A percentile compares a stretch with the other conserved stretches of the same genome.
Evolutionary conservation across 37 sponge, comb jelly and placozoan genomes (phyloP).

Genomic region (Ephydatia muelleri): DNA sequence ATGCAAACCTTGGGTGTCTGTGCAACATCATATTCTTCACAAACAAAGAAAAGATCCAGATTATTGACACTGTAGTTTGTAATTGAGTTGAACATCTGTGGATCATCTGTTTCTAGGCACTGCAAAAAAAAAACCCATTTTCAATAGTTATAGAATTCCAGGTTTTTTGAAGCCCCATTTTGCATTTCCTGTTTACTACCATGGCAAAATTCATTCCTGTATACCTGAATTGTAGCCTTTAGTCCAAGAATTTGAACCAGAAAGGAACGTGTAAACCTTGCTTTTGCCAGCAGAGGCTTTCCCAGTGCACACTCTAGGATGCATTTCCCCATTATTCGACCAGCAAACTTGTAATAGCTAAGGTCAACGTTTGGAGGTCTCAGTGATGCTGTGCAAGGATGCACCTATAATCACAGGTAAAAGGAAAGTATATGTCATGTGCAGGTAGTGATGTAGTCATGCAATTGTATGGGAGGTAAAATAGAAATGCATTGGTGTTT

Average conservation of each 20-base stretch:
- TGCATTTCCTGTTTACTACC: too few relatives aligned
- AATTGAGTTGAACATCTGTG: background rate
- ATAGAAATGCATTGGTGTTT: too few relatives aligned
- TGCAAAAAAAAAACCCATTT: background rate
- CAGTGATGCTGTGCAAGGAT: constrained; percentile 43
- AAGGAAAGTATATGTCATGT: too few relatives aligned
- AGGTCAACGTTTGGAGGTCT: constrained; percentile 37
- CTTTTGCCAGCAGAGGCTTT: constrained; percentile 74
- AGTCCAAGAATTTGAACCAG: constrained; percentile 93
- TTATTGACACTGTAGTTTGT: too few relatives aligned
- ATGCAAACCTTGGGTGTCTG: too few relatives aligned
- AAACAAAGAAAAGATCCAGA: too few relatives aligned
- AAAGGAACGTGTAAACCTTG: constrained; percentile 89
- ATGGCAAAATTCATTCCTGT: background rate
- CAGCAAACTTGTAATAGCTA: constrained; percentile 84
- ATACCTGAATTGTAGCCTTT: constrained; percentile 74
- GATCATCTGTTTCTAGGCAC: background rate
- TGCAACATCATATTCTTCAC: too few relatives aligned
- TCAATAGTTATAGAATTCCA: too few relatives aligned
- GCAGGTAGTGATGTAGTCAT: too few relatives aligned
- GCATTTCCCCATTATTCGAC: constrained; percentile 89
- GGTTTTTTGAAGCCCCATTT: too few relatives aligned
- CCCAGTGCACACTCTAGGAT: constrained; percentile 83
- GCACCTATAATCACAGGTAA: too few relatives aligned
- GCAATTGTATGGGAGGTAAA: too few relatives aligned